Evolutionary conservation across 2,797 vertebrate genomes (phyloP).

Genomic region (Xenops minutus): DNA sequence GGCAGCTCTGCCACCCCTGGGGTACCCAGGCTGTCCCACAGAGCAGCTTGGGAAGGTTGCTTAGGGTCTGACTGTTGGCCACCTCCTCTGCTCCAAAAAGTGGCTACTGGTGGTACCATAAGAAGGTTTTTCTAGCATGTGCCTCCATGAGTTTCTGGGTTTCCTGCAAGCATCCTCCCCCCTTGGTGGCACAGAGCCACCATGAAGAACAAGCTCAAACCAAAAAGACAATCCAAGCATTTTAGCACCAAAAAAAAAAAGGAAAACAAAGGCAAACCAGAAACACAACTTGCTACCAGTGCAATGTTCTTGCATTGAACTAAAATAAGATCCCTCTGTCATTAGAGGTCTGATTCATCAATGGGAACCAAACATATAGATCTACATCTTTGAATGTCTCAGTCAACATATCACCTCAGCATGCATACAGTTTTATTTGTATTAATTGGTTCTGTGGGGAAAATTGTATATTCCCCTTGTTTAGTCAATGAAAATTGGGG

Average conservation of each 20-base stretch:
- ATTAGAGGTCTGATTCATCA: constrained; percentile 36
- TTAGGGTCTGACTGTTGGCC: not conserved
- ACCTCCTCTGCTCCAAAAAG: not conserved
- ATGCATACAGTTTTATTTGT: constrained; percentile 62
- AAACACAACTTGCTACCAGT: not conserved
- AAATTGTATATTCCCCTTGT: constrained; percentile 49
- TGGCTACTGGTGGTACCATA: not conserved
- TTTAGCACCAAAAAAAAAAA: not conserved
- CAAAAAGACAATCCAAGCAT: constrained; percentile 53
- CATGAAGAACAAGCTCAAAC: constrained; percentile 55
- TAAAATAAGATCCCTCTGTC: constrained; percentile 28
- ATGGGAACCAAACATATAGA: constrained; percentile 52
- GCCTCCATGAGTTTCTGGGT: constrained; percentile 6
- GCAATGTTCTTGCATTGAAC: not conserved
- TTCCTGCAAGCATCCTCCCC: constrained; percentile 25
- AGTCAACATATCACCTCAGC: constrained; percentile 63
- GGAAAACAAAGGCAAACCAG: not conserved
- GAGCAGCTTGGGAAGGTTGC: not conserved
- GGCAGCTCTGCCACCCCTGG: not conserved
- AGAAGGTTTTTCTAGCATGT: not conserved
- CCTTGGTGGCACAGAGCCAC: not conserved
- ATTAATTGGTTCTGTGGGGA: constrained; percentile 50
- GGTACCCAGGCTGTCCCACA: not conserved
- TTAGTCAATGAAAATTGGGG: constrained; percentile 23
- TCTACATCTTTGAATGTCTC: constrained; percentile 51